phyloP scores from a whole-genome alignment of 2,888 invertebrate species.

The Pristionchus exspectatus region DNA sequence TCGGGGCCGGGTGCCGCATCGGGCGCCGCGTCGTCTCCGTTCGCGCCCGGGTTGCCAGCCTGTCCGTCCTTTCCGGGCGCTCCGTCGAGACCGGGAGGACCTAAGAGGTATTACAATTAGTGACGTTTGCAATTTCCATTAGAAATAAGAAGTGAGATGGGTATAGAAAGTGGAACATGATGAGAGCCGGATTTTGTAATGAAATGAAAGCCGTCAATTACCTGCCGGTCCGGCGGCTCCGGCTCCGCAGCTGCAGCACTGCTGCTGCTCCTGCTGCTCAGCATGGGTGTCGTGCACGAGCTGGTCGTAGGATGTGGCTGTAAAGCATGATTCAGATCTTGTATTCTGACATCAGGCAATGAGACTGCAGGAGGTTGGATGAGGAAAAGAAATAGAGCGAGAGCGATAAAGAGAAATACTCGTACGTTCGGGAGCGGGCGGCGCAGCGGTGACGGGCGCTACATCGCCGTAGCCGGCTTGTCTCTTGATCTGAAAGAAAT shows the following conservation, averaged over 20 bases:
- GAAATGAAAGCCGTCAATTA: constrained; percentile 55
- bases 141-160: too few species aligned
- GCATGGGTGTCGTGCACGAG: constrained; percentile 1
- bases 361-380: too few species aligned
- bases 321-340: not conserved
- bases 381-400: too few species aligned
- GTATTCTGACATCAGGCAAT: too few species aligned
- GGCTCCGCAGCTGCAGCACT: constrained; percentile 72
- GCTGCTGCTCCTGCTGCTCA: constrained; percentile 40
- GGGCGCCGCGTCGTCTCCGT: constrained; percentile 60
- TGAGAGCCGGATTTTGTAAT: too few species aligned
- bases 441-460: not conserved
- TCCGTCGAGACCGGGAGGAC: constrained; percentile 56
- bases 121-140: too few species aligned
- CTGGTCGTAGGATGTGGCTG: constrained; percentile 34
- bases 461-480: constrained; percentile 66
- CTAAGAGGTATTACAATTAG: constrained; percentile 57
- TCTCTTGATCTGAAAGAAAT: constrained; percentile 58
- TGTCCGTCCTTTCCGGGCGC: constrained; percentile 58
- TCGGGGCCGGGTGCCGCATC: not conserved
- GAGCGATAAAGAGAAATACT: not conserved
- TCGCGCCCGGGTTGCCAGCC: constrained; percentile 55
- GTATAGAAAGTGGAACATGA: too few species aligned
- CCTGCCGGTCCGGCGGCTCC: constrained; percentile 71
- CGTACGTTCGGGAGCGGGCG: constrained; percentile 4